Base-by-base conservation (phyloP, 2,797 vertebrate genomes). In the Crocodylus rhombifer region DNA sequence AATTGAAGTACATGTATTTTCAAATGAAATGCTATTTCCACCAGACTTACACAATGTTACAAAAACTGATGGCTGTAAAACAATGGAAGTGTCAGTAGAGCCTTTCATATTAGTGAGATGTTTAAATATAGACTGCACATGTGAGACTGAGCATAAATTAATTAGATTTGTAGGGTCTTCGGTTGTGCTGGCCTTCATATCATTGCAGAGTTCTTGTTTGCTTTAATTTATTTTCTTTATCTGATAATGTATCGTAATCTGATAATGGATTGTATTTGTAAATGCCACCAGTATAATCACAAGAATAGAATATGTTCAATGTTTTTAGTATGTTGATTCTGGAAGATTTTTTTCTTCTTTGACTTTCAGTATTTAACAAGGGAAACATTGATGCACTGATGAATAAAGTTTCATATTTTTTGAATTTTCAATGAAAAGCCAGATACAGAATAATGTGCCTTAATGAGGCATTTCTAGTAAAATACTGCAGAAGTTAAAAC, bases 381-480 rank as follows among this genome's bases (percentile, higher is more conserved):
- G 94, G 91, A 97, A 97, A 96, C 82, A 95, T 92, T 94, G 83
- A 57, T 94, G 92, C 88, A 95, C 77, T 96, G 65, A 88, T 97
- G 81, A 83, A 94, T 93, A 95, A 96, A 97, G 80, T 97, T 97
- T 57, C 87, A 95, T 90, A 63, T 95, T 97, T 96, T 95, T 97
- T 97, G 96, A 96, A 95, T 97, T 97, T 96, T 97, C 96, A 97
- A 77, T 93, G 95, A 98, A 96, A 91, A 97, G 97, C 97, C 97
- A 97, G 97, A 96, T 97, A 94, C 95, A 97, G 95, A 98, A 95
- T 97, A 97, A 97, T 95, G 84, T 9, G 86, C 96, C 90, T 97
- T 97, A 98, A 97, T 97, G 96, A 98, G 97, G 96, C 94, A 94
- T 97, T 97, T 93, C 95, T 98, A 97, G 97, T 96, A 97, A 98